Evolutionary conservation across 2,113 vertebrate genomes (phyloP).

Genomic region (Crocuta crocuta): DNA sequence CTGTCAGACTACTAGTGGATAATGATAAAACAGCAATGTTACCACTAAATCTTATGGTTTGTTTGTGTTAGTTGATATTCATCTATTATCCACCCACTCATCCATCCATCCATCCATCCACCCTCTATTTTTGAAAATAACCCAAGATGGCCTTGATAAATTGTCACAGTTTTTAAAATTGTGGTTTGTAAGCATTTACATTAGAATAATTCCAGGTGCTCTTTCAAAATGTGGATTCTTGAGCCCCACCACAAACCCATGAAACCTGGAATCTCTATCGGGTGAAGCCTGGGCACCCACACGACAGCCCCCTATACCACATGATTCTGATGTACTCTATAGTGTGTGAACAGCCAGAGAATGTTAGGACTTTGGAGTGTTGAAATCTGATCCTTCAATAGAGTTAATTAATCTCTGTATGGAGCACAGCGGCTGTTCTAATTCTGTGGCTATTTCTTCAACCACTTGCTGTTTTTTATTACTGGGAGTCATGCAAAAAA

Average conservation of each 20-base stretch:
- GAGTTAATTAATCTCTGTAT: constrained; percentile 41
- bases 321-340: neutral
- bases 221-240: constrained; percentile 14
- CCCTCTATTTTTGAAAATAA: neutral
- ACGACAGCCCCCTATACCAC: neutral
- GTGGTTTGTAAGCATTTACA: neutral
- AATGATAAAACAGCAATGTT: neutral
- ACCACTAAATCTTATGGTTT: neutral
- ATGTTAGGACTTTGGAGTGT: neutral
- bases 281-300: too few relatives aligned
- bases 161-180: neutral
- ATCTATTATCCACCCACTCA: neutral
- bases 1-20: neutral
- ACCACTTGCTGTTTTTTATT: constrained; percentile 64
- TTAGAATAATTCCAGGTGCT: neutral
- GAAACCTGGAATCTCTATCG: neutral
- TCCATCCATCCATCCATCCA: too few relatives aligned
- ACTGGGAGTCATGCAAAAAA: constrained; percentile 55
- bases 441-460: constrained; percentile 53
- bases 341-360: neutral
- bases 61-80: neutral
- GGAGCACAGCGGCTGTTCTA: neutral
- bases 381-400: neutral
- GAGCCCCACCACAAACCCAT: neutral
- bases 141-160: neutral